Evolutionary conservation across 2,888 invertebrate genomes (phyloP).

Genomic region (Pterostichus niger): DNA sequence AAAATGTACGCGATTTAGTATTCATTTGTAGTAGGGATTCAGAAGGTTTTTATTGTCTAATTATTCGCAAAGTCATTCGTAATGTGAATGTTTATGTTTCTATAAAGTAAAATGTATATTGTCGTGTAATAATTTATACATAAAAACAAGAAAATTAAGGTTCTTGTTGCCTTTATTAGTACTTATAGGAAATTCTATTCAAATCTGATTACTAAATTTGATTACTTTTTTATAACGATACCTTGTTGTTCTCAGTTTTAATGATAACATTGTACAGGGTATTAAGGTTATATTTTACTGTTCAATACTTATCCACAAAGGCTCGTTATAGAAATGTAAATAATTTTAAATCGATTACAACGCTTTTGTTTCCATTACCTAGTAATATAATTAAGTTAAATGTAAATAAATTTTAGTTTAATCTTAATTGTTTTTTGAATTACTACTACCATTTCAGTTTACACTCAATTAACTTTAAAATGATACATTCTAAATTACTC

Average conservation of each 20-base stretch:
- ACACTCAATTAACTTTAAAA: slow-evolving; percentile 8
- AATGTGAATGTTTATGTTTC: too few species aligned
- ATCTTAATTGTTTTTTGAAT: neutral
- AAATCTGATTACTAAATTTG: neutral
- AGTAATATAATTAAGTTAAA: neutral
- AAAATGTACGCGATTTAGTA: neutral
- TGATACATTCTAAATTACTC: neutral
- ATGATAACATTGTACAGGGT: neutral
- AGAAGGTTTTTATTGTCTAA: neutral
- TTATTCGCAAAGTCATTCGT: neutral
- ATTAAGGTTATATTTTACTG: too few species aligned
- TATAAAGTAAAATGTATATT: too few species aligned
- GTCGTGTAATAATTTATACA: neutral
- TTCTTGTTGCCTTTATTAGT: too few species aligned
- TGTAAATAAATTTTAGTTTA: neutral
- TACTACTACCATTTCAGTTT: neutral
- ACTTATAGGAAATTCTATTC: neutral
- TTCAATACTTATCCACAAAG: too few species aligned
- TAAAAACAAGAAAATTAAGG: neutral
- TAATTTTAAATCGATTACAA: neutral
- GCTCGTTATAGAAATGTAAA: neutral
- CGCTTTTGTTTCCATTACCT: neutral
- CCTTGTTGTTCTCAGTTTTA: neutral
- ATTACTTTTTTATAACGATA: neutral
- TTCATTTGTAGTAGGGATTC: neutral